A percentile compares a stretch with the other conserved stretches of the same genome.
Conservation (phyloP, 2,113 vertebrate genomes). For the Saguinus imperator region DNA sequence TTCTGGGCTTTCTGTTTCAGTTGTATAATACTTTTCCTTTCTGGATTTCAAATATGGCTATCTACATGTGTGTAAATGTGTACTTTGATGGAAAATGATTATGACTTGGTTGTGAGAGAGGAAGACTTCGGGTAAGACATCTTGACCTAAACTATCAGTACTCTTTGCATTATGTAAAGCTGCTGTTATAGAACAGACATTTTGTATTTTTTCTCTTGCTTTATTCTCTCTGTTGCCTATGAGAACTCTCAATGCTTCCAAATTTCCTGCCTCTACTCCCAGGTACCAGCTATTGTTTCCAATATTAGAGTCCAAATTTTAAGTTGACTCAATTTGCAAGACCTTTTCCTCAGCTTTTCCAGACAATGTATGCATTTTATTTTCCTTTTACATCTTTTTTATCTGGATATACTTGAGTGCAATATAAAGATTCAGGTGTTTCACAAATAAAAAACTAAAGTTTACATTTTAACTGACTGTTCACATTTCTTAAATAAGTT, state of each 20-base stretch:
- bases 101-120: not conserved
- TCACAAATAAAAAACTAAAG: not conserved
- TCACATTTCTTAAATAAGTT: not conserved
- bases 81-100: not conserved
- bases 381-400: not conserved
- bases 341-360: not conserved
- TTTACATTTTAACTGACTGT: not conserved
- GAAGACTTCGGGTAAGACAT: not conserved
- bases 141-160: not conserved
- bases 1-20: not conserved
- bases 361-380: not conserved
- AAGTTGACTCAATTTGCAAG: not conserved
- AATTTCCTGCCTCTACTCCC: not conserved
- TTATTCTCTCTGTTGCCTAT: not conserved
- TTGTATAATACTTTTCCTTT: not conserved
- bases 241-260: not conserved
- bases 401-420: not conserved
- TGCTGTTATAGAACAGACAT: not conserved
- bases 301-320: not conserved
- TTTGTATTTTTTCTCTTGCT: not conserved
- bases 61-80: not conserved
- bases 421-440: not conserved
- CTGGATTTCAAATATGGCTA: not conserved
- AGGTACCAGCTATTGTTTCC: not conserved
- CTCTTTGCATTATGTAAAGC: not conserved